phyloP scores from a whole-genome alignment of 2,797 vertebrate genomes.

The Brotula barbata region DNA sequence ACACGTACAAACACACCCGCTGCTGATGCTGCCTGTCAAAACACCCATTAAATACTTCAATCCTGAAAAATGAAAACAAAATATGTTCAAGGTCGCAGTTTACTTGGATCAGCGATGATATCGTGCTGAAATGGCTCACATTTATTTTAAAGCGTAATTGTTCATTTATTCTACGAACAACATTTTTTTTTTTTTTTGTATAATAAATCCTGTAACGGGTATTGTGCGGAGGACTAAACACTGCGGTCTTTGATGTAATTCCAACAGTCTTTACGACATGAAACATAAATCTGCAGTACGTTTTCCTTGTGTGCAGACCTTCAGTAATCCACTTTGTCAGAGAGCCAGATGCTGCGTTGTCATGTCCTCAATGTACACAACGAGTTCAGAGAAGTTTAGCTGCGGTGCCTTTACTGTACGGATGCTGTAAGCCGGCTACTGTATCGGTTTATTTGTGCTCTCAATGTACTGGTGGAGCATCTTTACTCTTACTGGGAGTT shows the following conservation, averaged over 20 bases:
- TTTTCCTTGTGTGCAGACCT: background rate
- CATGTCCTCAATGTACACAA: slow-evolving; percentile 13
- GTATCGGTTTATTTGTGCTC: slow-evolving; percentile 9
- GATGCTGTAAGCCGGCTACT: slow-evolving; percentile 4
- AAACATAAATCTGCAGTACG: slow-evolving; percentile 19
- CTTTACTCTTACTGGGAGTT: too few relatives aligned
- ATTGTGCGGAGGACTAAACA: slow-evolving; percentile 14
- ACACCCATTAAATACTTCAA: slow-evolving; percentile 42
- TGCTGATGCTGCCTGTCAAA: slow-evolving; percentile 44
- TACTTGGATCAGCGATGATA: slow-evolving; percentile 21
- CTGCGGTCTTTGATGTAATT: slow-evolving; percentile 13
- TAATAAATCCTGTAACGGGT: slow-evolving; percentile 2
- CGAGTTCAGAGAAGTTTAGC: slow-evolving; percentile 13
- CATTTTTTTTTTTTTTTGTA: too few relatives aligned
- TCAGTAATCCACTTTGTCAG: slow-evolving; percentile 38
- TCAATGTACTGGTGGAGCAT: background rate
- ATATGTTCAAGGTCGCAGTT: slow-evolving; percentile 41
- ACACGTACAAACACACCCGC: background rate
- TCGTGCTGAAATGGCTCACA: slow-evolving; percentile 6
- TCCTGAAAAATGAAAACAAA: background rate
- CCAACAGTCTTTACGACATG: slow-evolving; percentile 19
- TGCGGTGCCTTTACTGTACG: background rate
- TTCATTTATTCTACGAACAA: slow-evolving; percentile 26
- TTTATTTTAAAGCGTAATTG: slow-evolving; percentile 14
- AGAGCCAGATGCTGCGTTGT: slow-evolving; percentile 31